These are phyloP conservation scores for Odontamblyopus rebecca DNA, from an alignment of 2,797 vertebrate species.

Conservation along the genomic window DNA sequence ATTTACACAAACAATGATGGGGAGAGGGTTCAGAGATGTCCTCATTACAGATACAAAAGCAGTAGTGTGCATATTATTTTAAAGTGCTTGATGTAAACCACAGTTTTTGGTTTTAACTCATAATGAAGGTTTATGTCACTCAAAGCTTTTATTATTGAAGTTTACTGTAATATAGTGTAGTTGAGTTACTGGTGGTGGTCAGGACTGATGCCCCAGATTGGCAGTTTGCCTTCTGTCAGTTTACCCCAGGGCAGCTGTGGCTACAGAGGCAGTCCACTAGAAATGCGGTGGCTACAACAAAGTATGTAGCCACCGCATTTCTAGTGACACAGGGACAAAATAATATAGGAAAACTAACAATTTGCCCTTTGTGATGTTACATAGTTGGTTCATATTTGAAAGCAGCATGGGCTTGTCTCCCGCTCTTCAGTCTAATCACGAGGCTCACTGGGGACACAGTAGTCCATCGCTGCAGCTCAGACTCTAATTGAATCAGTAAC, in stretches of 20 bases:
- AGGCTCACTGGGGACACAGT: conserved; percentile 48
- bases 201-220: background rate
- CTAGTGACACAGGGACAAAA: too few relatives aligned
- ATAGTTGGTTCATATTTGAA: background rate
- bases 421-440: conserved; percentile 41
- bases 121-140: too few relatives aligned
- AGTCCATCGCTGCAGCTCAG: conserved; percentile 61
- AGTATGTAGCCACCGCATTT: background rate
- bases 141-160: too few relatives aligned
- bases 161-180: background rate
- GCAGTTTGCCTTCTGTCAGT: background rate
- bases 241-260: background rate
- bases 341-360: too few relatives aligned
- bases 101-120: background rate
- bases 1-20: conserved; percentile 23
- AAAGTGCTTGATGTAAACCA: background rate
- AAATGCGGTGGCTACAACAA: too few relatives aligned
- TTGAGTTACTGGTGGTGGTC: background rate
- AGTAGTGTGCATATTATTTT: background rate
- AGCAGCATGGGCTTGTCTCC: conserved; percentile 16
- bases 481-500: conserved; percentile 68
- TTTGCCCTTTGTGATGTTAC: too few relatives aligned
- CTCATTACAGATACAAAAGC: background rate
- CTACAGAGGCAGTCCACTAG: background rate
- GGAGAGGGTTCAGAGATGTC: conserved; percentile 18